Conservation (phyloP, 2,888 invertebrate genomes). For the Machimus atricapillus region DNA sequence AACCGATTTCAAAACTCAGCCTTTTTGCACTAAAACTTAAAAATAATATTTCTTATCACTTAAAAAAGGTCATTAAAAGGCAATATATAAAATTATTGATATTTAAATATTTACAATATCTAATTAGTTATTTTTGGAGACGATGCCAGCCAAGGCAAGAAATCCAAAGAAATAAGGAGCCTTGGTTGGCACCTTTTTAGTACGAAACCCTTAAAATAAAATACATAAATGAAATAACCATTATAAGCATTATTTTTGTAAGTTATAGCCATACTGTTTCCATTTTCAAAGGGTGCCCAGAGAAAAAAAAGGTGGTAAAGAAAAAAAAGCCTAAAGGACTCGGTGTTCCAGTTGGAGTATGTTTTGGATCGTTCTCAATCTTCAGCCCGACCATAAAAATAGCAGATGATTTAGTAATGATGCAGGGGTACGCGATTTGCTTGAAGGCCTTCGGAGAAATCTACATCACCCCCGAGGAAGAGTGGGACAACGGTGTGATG, state of each 20-base stretch:
- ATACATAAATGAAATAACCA: no score
- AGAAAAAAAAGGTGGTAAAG: neutral
- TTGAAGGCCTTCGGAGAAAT: conserved; percentile 56
- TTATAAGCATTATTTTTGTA: neutral
- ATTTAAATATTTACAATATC: no score
- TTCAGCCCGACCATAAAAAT: conserved; percentile 4
- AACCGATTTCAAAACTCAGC: no score
- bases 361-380: neutral
- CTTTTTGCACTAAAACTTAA: no score
- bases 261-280: neutral
- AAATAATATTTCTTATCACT: no score
- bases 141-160: no score
- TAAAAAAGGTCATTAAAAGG: no score
- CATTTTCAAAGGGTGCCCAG: neutral
- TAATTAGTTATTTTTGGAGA: no score
- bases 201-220: no score
- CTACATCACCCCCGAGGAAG: conserved; percentile 54
- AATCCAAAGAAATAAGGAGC: no score
- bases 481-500: conserved; percentile 54
- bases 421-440: conserved; percentile 53
- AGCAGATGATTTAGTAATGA: conserved; percentile 44
- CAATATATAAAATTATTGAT: no score
- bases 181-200: no score
- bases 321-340: neutral
- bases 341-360: neutral